Conservation (phyloP, 1,140 invertebrate species). For the Pseudomyrmex flavicornis region DNA sequence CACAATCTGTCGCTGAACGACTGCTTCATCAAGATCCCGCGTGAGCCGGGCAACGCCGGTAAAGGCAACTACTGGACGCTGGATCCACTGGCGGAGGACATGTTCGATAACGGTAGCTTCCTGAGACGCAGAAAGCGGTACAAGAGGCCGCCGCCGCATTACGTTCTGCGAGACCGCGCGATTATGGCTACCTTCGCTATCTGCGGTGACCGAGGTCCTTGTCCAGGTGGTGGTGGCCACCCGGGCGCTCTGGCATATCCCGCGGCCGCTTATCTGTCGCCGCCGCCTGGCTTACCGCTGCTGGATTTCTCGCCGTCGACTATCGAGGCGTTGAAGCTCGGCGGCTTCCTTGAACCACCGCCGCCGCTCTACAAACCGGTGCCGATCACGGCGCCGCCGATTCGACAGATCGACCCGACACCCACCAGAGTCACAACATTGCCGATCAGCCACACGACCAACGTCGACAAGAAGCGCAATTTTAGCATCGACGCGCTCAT, state of each 20-base stretch:
- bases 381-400: conserved; percentile 80
- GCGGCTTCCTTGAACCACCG: conserved; percentile 80
- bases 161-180: conserved; percentile 85
- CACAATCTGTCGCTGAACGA: conserved; percentile 99
- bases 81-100: conserved; percentile 98
- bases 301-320: conserved; percentile 85
- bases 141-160: conserved; percentile 91
- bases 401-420: conserved; percentile 72
- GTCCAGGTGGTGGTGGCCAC: conserved; percentile 74
- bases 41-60: conserved; percentile 99
- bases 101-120: conserved; percentile 99
- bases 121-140: conserved; percentile 97
- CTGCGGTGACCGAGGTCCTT: conserved; percentile 79
- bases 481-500: conserved; percentile 86
- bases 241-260: conserved; percentile 75
- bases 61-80: conserved; percentile 99
- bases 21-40: conserved; percentile 99
- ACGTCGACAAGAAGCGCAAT: conserved; percentile 81
- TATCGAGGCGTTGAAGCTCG: conserved; percentile 83
- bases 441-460: conserved; percentile 52
- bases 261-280: conserved; percentile 80
- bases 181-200: conserved; percentile 84
- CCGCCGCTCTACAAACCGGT: conserved; percentile 85
- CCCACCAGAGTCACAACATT: conserved; percentile 61
- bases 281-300: conserved; percentile 82